Conservation (phyloP, 2,113 vertebrate genomes). For the Talpa occidentalis region DNA sequence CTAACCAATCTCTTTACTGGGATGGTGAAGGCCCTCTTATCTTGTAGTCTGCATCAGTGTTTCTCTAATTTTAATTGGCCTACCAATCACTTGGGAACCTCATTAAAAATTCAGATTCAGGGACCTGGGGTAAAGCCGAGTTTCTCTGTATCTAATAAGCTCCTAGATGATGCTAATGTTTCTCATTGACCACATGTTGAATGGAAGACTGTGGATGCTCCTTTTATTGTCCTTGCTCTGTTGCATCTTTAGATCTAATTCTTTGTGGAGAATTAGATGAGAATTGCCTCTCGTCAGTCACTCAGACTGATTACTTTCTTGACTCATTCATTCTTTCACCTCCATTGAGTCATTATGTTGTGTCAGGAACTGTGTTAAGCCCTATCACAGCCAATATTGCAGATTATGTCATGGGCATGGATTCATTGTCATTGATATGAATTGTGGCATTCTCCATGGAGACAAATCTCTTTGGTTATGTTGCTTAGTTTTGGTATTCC, state of each 20-base stretch:
- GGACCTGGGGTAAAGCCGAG: not conserved
- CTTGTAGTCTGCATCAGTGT: not conserved
- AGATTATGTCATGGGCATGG: not conserved
- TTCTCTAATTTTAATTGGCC: not conserved
- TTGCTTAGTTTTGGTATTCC: not conserved
- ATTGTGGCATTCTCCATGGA: not conserved
- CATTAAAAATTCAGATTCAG: not conserved
- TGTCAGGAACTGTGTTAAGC: not conserved
- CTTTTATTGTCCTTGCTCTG: not conserved
- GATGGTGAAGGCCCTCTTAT: not conserved
- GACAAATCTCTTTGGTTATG: not conserved
- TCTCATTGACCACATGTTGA: not conserved
- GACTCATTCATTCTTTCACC: not conserved
- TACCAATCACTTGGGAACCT: not conserved
- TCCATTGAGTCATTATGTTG: not conserved
- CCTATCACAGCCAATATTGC: not conserved
- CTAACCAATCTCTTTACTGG: rapidly evolving
- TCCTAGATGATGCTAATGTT: not conserved
- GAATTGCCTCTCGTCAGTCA: not conserved
- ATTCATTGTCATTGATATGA: not conserved
- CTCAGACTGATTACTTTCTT: not conserved
- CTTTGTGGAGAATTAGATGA: not conserved
- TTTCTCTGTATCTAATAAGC: not conserved
- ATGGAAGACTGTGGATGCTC: not conserved
- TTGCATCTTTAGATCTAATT: not conserved